Evolutionary conservation across 2,888 invertebrate species (phyloP), one percentile per base, ranked within the genome.

Genomic region (Hybos culiciformis): DNA sequence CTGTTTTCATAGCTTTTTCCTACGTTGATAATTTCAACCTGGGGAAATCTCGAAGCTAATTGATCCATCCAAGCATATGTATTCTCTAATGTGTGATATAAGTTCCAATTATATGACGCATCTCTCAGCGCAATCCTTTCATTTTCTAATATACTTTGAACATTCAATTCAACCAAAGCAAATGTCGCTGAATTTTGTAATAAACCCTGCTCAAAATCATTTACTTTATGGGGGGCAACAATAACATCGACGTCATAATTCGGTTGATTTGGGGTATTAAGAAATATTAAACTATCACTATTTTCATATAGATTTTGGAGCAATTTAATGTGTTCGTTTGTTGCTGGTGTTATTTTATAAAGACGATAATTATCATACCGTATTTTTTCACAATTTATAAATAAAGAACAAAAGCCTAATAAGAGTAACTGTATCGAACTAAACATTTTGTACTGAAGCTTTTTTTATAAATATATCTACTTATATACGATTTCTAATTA

Each of bases 1-100:
- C 78, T 70, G 1, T 73, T 72, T 53, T 82, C 73, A 53, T 73
- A 75, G 19, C 73, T 71, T 39, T 58, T 58, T 20, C 77, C 78
- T 44, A 63, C 69, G 19, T 61, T 62, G n/a, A 78, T 54, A 1
- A 73, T 51, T 42, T 72, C 58, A 0, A 75, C 70, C 32, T 62
- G 62, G 2, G 75, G 68, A 51, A 73, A 63, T 1, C 57, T 39
- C 3, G 48, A 47, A 17, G 70, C 72, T 48, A 73, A 57, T 3
- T 65, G 61, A 17, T 68, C 61, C 26, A 81, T 60, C 72, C 77
- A 78, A 1, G 51, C 56, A 46, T 77, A 70, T 37, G 76, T 76
- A 44, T 74, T 57, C 4, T 61, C 56, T 17, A 65, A 48, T 15
- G 53, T 43, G 41, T 62, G 55, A 46, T 66, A 66, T 3, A 51